These are phyloP conservation scores for Brotula barbata DNA, from an alignment of 2,797 vertebrate genomes.

Conservation along the genomic window DNA sequence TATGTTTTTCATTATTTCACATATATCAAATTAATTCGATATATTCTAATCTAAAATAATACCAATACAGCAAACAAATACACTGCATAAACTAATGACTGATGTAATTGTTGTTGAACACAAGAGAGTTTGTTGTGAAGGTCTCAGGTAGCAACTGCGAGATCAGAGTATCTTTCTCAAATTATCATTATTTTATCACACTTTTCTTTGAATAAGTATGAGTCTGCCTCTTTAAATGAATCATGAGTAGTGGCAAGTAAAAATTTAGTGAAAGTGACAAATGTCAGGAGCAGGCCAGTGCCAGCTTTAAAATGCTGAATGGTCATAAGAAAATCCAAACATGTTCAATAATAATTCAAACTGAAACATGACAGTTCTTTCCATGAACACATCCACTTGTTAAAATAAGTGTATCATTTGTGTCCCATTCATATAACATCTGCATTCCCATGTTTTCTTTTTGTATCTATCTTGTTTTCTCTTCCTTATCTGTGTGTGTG, in stretches of 20 bases:
- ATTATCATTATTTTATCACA: neutral
- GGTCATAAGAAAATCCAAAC: constrained; percentile 13
- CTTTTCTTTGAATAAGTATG: neutral
- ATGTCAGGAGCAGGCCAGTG: neutral
- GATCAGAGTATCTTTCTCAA: neutral
- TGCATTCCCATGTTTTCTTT: constrained; percentile 33
- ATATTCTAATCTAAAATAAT: too few relatives aligned
- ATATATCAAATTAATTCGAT: too few relatives aligned
- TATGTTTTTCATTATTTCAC: too few relatives aligned
- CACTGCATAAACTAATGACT: too few relatives aligned
- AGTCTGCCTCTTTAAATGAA: too few relatives aligned
- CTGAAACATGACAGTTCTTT: neutral
- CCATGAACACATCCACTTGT: neutral
- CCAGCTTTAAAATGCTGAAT: neutral
- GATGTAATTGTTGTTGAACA: too few relatives aligned
- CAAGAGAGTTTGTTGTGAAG: too few relatives aligned
- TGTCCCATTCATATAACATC: constrained; percentile 15
- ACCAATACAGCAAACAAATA: too few relatives aligned
- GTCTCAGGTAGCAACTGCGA: too few relatives aligned
- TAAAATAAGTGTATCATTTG: constrained; percentile 9
- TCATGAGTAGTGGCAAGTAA: neutral
- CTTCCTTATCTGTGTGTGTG: constrained; percentile 21
- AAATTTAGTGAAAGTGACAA: neutral
- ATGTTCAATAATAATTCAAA: constrained; percentile 4
- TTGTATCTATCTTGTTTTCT: constrained; percentile 25